These are phyloP conservation scores for Pararge aegeria DNA, from an alignment of 1,140 invertebrate genomes.

Conservation along the genomic window DNA sequence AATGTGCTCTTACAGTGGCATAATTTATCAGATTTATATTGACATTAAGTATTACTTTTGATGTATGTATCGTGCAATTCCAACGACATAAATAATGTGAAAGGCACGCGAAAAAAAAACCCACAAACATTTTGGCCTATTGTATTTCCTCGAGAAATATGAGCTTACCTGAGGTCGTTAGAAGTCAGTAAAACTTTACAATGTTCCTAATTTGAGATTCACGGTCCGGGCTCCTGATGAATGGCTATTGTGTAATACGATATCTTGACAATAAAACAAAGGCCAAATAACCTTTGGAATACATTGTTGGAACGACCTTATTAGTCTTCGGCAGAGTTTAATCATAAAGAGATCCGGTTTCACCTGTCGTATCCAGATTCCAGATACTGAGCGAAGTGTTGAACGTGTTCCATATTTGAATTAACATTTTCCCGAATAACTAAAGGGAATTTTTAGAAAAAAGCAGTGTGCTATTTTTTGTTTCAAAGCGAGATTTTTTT, in stretches of 20 bases:
- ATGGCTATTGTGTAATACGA: slow-evolving; percentile 64
- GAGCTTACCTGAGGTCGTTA: slow-evolving; percentile 47
- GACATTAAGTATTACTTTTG: not conserved
- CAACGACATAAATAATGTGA: slow-evolving; percentile 9
- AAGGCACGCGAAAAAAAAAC: slow-evolving; percentile 12
- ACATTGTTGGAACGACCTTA: slow-evolving; percentile 20
- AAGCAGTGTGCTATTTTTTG: too few species aligned
- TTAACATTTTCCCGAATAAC: too few species aligned
- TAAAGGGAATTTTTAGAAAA: too few species aligned
- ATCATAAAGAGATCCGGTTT: not conserved
- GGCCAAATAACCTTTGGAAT: slow-evolving; percentile 22
- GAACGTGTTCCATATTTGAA: too few species aligned
- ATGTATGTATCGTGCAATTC: slow-evolving; percentile 1
- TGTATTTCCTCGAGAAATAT: slow-evolving; percentile 41
- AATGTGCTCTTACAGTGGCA: not conserved
- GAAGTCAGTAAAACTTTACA: slow-evolving; percentile 70
- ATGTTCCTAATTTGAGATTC: slow-evolving; percentile 70
- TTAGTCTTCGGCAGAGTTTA: slow-evolving; percentile 10
- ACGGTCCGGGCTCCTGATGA: slow-evolving; percentile 50
- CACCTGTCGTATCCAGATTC: not conserved
- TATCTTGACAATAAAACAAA: slow-evolving; percentile 46
- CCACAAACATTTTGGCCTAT: slow-evolving; percentile 17
- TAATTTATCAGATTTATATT: slow-evolving; percentile 2
- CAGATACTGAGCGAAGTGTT: too few species aligned
- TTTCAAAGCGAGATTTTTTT: too few species aligned